Evolutionary conservation across 2,888 invertebrate genomes (phyloP).

Genomic region (Seladonia tumulorum): DNA sequence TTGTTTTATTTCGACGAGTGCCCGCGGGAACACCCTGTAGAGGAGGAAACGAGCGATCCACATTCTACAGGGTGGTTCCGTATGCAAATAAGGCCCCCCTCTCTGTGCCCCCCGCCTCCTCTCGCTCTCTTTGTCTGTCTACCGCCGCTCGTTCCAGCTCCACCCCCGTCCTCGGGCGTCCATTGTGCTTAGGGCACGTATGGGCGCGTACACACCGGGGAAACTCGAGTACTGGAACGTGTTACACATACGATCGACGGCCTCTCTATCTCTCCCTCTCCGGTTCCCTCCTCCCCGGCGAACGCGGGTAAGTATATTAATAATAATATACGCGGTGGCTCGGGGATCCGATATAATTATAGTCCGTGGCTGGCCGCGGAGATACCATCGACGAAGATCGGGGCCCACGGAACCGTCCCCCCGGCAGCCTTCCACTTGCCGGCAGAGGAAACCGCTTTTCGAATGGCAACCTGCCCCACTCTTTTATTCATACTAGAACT

Average conservation of each 20-base stretch:
- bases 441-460: neutral
- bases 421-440: slow-evolving; percentile 59
- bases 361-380: slow-evolving; percentile 68
- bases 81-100: slow-evolving; percentile 80
- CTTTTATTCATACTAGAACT: neutral
- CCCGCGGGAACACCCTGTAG: slow-evolving; percentile 59
- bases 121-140: slow-evolving; percentile 50
- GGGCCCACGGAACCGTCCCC: slow-evolving; percentile 65
- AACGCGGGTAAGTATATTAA: slow-evolving; percentile 73
- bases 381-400: slow-evolving; percentile 75
- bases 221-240: slow-evolving; percentile 54
- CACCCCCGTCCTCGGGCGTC: slow-evolving; percentile 82
- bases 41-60: slow-evolving; percentile 70
- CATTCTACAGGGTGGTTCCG: slow-evolving; percentile 78
- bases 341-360: slow-evolving; percentile 80
- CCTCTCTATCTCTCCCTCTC: slow-evolving; percentile 23
- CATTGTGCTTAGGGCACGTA: slow-evolving; percentile 76
- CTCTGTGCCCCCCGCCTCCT: slow-evolving; percentile 26
- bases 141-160: slow-evolving; percentile 71
- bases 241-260: slow-evolving; percentile 56
- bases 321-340: slow-evolving; percentile 78
- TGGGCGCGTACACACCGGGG: slow-evolving; percentile 44
- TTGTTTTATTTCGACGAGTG: neutral
- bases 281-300: neutral
- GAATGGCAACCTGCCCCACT: neutral